Evolutionary conservation across 2,797 vertebrate genomes (phyloP).

Genomic region (Tenualosa thibaudeaui): DNA sequence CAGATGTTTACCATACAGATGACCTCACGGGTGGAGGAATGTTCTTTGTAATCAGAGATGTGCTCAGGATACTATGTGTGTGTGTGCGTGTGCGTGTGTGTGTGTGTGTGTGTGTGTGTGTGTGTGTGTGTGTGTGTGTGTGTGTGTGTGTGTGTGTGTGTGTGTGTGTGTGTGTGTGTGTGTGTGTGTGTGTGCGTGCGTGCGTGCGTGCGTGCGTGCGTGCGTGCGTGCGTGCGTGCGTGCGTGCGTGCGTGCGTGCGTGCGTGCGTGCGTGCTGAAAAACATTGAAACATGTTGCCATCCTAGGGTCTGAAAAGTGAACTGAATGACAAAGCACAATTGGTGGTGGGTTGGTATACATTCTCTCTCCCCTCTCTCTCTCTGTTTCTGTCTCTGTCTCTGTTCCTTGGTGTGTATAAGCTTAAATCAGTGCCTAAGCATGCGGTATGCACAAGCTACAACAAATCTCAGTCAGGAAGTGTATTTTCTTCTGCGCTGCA

Average conservation of each 20-base stretch:
- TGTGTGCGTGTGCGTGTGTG: not conserved
- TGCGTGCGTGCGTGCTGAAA: not conserved
- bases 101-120: not conserved
- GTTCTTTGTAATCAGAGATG: constrained; percentile 55
- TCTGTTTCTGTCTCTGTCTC: not conserved
- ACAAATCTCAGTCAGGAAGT: not conserved
- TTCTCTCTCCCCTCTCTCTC: too few species aligned
- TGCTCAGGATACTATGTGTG: not conserved
- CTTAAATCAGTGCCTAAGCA: not conserved
- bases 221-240: not conserved
- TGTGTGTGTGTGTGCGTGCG: not conserved
- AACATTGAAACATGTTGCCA: not conserved
- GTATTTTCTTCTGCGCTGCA: not conserved
- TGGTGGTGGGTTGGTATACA: not conserved
- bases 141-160: constrained; percentile 1
- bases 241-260: not conserved
- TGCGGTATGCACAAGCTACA: not conserved
- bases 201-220: not conserved
- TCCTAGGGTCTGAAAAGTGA: not conserved
- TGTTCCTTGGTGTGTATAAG: not conserved
- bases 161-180: not conserved
- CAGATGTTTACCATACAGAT: constrained; percentile 69
- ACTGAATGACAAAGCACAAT: not conserved
- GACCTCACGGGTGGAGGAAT: constrained; percentile 68
- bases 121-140: not conserved